Percentiles rank a stretch among this genome's conserved stretches.
Conservation (phyloP, 2,888 invertebrate genomes). For the Strigamia maritima region DNA sequence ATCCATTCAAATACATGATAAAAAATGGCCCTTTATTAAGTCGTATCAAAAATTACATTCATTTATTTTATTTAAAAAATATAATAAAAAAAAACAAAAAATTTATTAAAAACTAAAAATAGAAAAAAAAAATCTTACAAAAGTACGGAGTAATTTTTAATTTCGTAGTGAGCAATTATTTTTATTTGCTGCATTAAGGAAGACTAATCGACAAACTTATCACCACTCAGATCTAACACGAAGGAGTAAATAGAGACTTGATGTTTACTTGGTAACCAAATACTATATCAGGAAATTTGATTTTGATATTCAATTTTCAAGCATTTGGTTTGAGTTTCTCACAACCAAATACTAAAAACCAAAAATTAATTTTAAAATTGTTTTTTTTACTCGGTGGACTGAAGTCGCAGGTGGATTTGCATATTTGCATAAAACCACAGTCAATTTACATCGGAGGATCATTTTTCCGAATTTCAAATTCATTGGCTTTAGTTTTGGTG, state of each 20-base stretch:
- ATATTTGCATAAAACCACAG: no score
- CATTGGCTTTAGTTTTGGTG: no score
- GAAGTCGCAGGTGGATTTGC: no score
- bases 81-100: not conserved
- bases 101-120: not conserved
- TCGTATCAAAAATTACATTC: not conserved
- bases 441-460: no score
- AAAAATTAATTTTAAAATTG: no score
- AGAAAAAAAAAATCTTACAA: not conserved
- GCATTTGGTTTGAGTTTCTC: no score
- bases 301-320: no score
- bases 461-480: no score
- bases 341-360: no score
- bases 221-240: constrained; percentile 1
- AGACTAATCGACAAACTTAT: not conserved
- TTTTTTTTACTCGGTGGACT: no score
- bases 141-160: not conserved
- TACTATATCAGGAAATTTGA: no score
- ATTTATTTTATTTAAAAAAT: not conserved
- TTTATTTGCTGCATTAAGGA: not conserved
- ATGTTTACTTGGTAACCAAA: no score
- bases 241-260: not conserved
- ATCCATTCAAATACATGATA: not conserved
- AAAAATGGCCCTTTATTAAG: not conserved
- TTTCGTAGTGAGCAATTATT: not conserved